Base-by-base conservation (phyloP, 2,888 invertebrate genomes). In the Plusia festucae region DNA sequence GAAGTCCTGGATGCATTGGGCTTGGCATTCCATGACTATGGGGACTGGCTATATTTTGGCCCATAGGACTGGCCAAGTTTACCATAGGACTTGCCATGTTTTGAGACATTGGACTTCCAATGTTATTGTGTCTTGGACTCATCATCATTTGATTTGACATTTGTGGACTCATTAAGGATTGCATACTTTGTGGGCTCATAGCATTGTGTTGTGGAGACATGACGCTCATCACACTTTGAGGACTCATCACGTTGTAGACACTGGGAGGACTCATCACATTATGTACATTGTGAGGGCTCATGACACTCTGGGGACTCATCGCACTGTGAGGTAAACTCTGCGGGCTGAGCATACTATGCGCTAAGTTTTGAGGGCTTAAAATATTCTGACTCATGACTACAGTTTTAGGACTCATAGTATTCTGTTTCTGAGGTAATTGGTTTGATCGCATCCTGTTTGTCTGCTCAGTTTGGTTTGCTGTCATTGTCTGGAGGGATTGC, bases 101-200 rank as follows among this genome's bases (percentile, higher is more conserved):
- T 65, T 93, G 93, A 8, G 91, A 86, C 86, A 93, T 90, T 0
- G 93, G 93, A 70, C 93, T 94, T 0, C 89, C 82, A 62, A 91
- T 90, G 53, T 91, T 91, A 87, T 91, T 91, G 24, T 90, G 86
- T 86, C 92, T 90, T 9, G 91, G 91, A 70, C 95, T 95, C 95
- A 95, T 94, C 85, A 92, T 90, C 68, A 94, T 92, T 81, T 94
- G 94, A 74, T 90, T 94, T 0, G 94, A 83, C 90, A 93, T 93
- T 81, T 93, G 94, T 15, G 94, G 94, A 70, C 94, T 94, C 93
- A 94, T 90, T 11, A 94, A 73, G 53, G 92, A 93, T 70, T 92
- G 94, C 89, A 93, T 93, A 63, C 93, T 94, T 79, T 94, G 93
- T 1, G 95, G 94, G 65, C 94, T 95, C 94, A 95, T 93, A 0